Conservation (phyloP, 1,140 invertebrate species). For the Gonioctena quinquepunctata region DNA sequence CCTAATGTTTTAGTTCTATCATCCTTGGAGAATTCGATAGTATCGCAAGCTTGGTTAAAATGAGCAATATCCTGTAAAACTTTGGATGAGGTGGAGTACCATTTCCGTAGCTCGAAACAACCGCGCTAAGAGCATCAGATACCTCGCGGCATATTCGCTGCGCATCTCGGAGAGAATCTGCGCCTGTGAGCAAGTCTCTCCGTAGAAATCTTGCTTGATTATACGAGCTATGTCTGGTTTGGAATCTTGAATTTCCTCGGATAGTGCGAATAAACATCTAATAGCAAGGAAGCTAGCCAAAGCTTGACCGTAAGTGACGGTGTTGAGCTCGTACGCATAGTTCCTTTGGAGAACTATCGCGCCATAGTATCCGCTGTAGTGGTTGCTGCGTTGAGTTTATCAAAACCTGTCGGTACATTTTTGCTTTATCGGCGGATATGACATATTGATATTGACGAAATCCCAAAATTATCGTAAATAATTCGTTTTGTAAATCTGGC, state of each 20-base stretch:
- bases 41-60: background rate
- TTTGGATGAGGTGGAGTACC: background rate
- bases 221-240: conserved; percentile 12
- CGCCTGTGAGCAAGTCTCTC: conserved; percentile 44
- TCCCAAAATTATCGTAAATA: conserved; percentile 51
- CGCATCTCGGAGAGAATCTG: conserved; percentile 5
- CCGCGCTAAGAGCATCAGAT: background rate
- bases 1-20: too few relatives aligned
- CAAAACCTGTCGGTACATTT: conserved; percentile 45
- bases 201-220: conserved; percentile 39
- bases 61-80: background rate
- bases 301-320: too few relatives aligned
- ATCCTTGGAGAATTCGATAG: too few relatives aligned
- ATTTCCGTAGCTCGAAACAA: conserved; percentile 2
- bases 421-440: conserved; percentile 52
- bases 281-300: background rate
- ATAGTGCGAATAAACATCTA: background rate
- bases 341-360: background rate
- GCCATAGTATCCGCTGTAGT: background rate
- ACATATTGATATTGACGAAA: conserved; percentile 51
- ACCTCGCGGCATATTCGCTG: background rate
- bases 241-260: background rate
- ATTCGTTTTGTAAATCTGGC: conserved; percentile 35
- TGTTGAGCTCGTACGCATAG: background rate
- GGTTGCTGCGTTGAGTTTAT: background rate